These are phyloP conservation scores for Lasioglossum pauxillum DNA, from an alignment of 2,888 invertebrate species.

Conservation along the genomic window DNA sequence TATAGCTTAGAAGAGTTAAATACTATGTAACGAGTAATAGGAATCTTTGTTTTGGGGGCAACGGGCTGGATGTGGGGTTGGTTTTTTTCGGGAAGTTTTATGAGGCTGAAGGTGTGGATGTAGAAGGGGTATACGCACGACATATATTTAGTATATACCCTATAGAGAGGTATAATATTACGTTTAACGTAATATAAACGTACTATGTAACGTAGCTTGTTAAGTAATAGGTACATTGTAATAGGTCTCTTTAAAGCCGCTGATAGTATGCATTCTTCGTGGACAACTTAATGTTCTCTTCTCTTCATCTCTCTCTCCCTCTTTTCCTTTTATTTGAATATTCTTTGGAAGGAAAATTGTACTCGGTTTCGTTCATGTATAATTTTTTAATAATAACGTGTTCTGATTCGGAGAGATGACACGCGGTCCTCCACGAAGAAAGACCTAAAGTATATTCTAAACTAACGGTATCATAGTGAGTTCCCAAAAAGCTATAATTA, in stretches of 20 bases:
- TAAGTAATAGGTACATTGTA: slow-evolving; percentile 81
- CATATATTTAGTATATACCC: slow-evolving; percentile 81
- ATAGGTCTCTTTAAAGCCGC: slow-evolving; percentile 81
- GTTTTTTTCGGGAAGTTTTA: slow-evolving; percentile 58
- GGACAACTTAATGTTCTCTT: slow-evolving; percentile 69
- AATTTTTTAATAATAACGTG: not conserved
- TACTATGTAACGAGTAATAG: slow-evolving; percentile 80
- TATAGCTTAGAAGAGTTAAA: slow-evolving; percentile 82
- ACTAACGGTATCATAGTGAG: slow-evolving; percentile 79
- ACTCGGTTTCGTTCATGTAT: not conserved
- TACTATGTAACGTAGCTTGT: slow-evolving; percentile 80
- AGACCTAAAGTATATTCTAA: slow-evolving; percentile 79
- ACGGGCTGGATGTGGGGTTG: slow-evolving; percentile 8
- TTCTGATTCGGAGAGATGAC: not conserved
- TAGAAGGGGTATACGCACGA: slow-evolving; percentile 79
- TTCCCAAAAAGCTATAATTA: slow-evolving; percentile 77
- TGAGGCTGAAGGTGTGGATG: slow-evolving; percentile 62
- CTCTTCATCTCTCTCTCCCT: not conserved
- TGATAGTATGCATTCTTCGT: slow-evolving; percentile 77
- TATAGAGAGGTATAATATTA: slow-evolving; percentile 80
- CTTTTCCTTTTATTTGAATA: not conserved
- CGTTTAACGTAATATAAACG: slow-evolving; percentile 76
- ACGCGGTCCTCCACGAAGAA: slow-evolving; percentile 76
- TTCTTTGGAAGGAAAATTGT: not conserved
- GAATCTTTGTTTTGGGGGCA: not conserved